Evolutionary conservation across 2,797 vertebrate species (phyloP).

Genomic region (Micropoecilia bifurca): DNA sequence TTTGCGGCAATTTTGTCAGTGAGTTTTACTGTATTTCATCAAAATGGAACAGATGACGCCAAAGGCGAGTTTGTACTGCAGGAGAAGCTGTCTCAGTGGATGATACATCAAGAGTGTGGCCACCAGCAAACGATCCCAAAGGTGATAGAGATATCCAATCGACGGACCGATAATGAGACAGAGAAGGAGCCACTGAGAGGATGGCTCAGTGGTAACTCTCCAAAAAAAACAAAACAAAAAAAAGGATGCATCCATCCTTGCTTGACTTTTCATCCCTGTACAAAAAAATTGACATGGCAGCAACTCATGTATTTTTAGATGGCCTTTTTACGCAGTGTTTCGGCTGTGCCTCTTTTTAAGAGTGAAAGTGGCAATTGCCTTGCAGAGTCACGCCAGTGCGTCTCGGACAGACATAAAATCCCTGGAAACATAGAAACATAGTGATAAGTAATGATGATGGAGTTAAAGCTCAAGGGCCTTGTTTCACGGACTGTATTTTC

Average conservation of each 20-base stretch:
- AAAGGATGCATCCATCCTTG: constrained; percentile 57
- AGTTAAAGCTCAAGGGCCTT: constrained; percentile 56
- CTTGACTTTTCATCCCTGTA: constrained; percentile 65
- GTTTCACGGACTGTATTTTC: constrained; percentile 62
- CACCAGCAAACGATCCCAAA: constrained; percentile 65
- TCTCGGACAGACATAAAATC: constrained; percentile 10
- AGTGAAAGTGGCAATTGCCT: constrained; percentile 39
- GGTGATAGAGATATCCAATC: constrained; percentile 71
- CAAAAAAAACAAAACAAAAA: constrained; percentile 52
- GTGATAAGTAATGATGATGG: constrained; percentile 47
- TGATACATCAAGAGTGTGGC: constrained; percentile 41
- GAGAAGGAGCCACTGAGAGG: constrained; percentile 59
- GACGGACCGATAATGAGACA: constrained; percentile 68
- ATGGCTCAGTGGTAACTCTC: constrained; percentile 58
- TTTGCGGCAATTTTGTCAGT: constrained; percentile 33
- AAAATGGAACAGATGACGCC: constrained; percentile 16
- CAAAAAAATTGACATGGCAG: constrained; percentile 66
- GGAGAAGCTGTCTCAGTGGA: constrained; percentile 26
- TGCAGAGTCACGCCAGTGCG: constrained; percentile 27
- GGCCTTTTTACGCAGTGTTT: constrained; percentile 65
- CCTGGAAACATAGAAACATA: constrained; percentile 36
- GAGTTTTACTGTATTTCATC: constrained; percentile 19
- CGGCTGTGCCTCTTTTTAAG: constrained; percentile 16
- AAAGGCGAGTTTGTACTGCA: constrained; percentile 21
- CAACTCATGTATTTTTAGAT: constrained; percentile 70